phyloP scores from a whole-genome alignment of 2,888 invertebrate species.

The Charanyca ferruginea region DNA sequence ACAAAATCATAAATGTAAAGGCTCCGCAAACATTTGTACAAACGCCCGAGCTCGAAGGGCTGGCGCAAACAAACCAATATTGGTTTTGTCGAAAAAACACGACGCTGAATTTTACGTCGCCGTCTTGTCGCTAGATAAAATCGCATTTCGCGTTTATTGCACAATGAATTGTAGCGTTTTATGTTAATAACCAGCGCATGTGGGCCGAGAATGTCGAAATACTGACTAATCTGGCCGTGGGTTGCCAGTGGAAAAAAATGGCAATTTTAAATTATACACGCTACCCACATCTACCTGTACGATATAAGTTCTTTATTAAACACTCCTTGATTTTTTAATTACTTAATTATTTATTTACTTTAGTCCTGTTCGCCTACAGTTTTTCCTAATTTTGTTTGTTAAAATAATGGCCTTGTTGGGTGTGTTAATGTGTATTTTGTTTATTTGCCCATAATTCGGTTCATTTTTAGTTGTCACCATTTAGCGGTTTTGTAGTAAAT shows the following conservation, averaged over 20 bases:
- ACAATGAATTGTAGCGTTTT: conserved; percentile 89
- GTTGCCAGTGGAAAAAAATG: conserved; percentile 87
- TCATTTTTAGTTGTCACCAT: conserved; percentile 70
- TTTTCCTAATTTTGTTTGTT: conserved; percentile 58
- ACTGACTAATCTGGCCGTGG: conserved; percentile 90
- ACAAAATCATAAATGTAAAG: conserved; percentile 58
- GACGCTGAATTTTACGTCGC: conserved; percentile 74
- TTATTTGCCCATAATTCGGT: conserved; percentile 51
- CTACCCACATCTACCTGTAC: conserved; percentile 82
- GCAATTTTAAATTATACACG: conserved; percentile 90
- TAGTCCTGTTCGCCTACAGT: conserved; percentile 75
- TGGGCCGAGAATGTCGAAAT: conserved; percentile 89
- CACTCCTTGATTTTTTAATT: conserved; percentile 86
- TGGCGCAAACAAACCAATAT: conserved; percentile 63
- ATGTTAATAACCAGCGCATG: conserved; percentile 86
- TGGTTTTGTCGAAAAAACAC: conserved; percentile 71
- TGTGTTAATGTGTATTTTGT: conserved; percentile 45
- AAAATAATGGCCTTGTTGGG: conserved; percentile 46
- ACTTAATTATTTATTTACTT: conserved; percentile 84
- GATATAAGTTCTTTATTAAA: conserved; percentile 82
- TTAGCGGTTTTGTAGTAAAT: conserved; percentile 76
- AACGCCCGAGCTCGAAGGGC: conserved; percentile 54
- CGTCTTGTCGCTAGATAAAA: conserved; percentile 86
- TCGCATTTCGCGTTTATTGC: conserved; percentile 88
- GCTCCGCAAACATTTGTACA: conserved; percentile 59